phyloP scores from a whole-genome alignment of 2,888 invertebrate species.

The Nomada lathburiana region DNA sequence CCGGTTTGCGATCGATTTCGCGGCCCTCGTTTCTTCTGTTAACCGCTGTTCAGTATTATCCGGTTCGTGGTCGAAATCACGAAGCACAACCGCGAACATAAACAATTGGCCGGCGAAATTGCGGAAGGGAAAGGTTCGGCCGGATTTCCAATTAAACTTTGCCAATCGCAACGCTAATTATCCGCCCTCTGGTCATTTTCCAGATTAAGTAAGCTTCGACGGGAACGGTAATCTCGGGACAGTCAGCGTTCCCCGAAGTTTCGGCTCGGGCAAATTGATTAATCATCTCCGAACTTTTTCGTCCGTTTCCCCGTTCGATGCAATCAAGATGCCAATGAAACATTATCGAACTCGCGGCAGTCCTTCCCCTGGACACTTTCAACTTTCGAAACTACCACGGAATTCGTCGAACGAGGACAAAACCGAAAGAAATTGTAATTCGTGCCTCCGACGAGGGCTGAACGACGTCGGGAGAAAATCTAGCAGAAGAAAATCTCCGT shows the following conservation, averaged over 20 bases:
- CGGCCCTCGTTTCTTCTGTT: background rate
- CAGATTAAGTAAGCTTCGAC: constrained; percentile 67
- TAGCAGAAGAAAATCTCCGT: constrained; percentile 40
- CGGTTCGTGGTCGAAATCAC: background rate
- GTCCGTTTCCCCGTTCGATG: background rate
- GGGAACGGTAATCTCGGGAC: constrained; percentile 11
- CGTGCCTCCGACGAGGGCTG: constrained; percentile 43
- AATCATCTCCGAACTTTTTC: constrained; percentile 34
- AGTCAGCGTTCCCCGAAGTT: constrained; percentile 45
- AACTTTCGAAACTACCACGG: too few species aligned
- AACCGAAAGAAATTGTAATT: constrained; percentile 47
- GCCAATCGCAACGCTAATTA: constrained; percentile 73
- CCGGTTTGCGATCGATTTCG: background rate
- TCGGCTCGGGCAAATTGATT: constrained; percentile 51
- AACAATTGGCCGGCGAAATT: constrained; percentile 48
- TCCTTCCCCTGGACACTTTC: too few species aligned
- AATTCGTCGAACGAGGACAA: too few species aligned
- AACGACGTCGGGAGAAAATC: constrained; percentile 26
- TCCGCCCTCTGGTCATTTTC: constrained; percentile 71
- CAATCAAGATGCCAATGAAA: background rate
- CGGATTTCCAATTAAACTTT: constrained; percentile 76
- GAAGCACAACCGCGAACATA: constrained; percentile 42
- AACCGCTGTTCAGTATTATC: background rate
- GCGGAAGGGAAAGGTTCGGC: constrained; percentile 55
- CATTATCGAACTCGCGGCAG: too few species aligned